These are phyloP conservation scores for Opisthograptis luteolata DNA, from an alignment of 2,888 invertebrate species.

Conservation along the genomic window DNA sequence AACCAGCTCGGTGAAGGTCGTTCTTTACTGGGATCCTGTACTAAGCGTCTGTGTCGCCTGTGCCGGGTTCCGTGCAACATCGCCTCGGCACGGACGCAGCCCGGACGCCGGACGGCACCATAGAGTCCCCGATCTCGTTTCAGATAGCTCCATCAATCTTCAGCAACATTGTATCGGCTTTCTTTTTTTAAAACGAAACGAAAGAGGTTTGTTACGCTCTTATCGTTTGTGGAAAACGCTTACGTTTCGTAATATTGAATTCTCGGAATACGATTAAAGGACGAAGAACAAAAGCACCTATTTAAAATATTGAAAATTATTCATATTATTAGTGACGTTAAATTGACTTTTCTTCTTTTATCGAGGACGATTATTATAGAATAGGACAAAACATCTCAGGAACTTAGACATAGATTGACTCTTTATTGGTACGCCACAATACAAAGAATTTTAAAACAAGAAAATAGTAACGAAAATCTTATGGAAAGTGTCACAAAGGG, in stretches of 20 bases:
- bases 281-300: slow-evolving; percentile 17
- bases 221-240: slow-evolving; percentile 48
- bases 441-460: too few relatives aligned
- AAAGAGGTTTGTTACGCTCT: slow-evolving; percentile 51
- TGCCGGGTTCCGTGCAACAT: slow-evolving; percentile 51
- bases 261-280: slow-evolving; percentile 39
- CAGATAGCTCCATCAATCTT: slow-evolving; percentile 78
- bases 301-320: neutral
- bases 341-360: neutral
- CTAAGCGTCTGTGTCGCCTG: too few relatives aligned
- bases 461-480: too few relatives aligned
- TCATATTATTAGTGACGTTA: too few relatives aligned
- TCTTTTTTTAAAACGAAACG: slow-evolving; percentile 55
- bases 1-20: too few relatives aligned
- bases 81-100: slow-evolving; percentile 41
- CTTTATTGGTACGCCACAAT: too few relatives aligned
- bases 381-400: too few relatives aligned
- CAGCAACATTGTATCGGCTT: slow-evolving; percentile 68
- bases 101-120: slow-evolving; percentile 42
- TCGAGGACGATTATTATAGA: neutral
- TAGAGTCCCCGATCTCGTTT: slow-evolving; percentile 72
- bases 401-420: too few relatives aligned
- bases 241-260: slow-evolving; percentile 42
- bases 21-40: too few relatives aligned
- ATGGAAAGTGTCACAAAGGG: too few relatives aligned